phyloP scores from a whole-genome alignment of 64 coral and sea anemone genomes.

The Pachyseris speciosa region DNA sequence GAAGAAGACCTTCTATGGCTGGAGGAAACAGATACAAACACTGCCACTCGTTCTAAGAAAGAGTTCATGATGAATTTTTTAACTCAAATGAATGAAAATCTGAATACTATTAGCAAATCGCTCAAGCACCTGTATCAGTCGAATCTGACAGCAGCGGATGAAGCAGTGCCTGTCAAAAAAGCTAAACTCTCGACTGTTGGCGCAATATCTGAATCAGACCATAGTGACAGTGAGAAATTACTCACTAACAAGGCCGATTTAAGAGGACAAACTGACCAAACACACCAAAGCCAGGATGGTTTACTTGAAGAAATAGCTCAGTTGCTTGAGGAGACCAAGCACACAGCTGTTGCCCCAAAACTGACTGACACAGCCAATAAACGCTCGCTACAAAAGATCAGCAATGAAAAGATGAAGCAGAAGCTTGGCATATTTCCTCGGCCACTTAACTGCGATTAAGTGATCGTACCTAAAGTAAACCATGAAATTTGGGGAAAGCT shows the following conservation, averaged over 20 bases:
- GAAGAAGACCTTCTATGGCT: background rate
- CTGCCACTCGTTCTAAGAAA: background rate
- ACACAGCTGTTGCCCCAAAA: slow-evolving; percentile 33
- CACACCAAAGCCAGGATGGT: background rate
- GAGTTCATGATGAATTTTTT: slow-evolving; percentile 7
- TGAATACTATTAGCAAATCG: slow-evolving; percentile 57
- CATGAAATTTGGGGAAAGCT: slow-evolving; percentile 63
- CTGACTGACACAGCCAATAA: slow-evolving; percentile 38
- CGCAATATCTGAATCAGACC: slow-evolving; percentile 13
- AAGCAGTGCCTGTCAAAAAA: slow-evolving; percentile 20
- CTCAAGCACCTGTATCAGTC: slow-evolving; percentile 31
- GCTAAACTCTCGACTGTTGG: background rate
- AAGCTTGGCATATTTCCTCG: slow-evolving; percentile 26
- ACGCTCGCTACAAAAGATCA: slow-evolving; percentile 38
- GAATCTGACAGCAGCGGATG: background rate
- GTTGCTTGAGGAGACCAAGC: slow-evolving; percentile 11
- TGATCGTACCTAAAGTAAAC: slow-evolving; percentile 58
- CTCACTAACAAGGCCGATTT: background rate
- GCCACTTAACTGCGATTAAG: slow-evolving; percentile 31
- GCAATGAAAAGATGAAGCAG: slow-evolving; percentile 46
- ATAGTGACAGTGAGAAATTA: background rate
- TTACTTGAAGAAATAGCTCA: slow-evolving; percentile 29
- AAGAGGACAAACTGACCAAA: too few relatives aligned
- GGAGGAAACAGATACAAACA: background rate
- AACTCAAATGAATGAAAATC: slow-evolving; percentile 30